These are phyloP conservation scores for Galagoides demidoff DNA, from an alignment of 2,797 vertebrate species.

Conservation along the genomic window DNA sequence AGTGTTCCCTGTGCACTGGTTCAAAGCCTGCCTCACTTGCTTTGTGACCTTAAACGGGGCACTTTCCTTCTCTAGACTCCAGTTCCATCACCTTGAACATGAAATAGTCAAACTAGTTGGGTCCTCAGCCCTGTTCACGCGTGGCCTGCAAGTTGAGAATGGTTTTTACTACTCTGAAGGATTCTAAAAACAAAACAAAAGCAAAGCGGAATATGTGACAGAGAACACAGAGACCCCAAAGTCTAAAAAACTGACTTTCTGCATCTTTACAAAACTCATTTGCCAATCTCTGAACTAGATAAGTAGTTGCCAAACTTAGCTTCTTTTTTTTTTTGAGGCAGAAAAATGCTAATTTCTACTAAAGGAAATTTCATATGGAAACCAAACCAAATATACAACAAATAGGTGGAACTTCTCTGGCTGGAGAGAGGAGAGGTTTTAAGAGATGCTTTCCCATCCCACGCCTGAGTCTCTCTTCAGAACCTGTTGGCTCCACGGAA, in stretches of 20 bases:
- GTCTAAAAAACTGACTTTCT: constrained; percentile 13
- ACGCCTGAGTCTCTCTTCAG: background rate
- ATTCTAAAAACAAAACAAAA: background rate
- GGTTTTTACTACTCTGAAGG: background rate
- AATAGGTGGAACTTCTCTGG: background rate
- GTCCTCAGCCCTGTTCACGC: background rate
- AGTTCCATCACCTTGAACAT: background rate
- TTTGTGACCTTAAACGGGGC: background rate
- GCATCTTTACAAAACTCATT: background rate
- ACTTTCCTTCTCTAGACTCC: background rate
- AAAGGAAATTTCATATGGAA: background rate
- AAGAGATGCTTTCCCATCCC: background rate
- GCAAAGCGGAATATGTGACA: background rate
- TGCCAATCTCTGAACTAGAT: background rate
- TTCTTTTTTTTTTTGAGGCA: background rate
- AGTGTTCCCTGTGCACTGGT: background rate
- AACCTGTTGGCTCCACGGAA: background rate
- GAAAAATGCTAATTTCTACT: constrained; percentile 10
- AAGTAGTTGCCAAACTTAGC: background rate
- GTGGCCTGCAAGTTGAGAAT: background rate
- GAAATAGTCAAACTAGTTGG: background rate
- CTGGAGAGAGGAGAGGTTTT: background rate
- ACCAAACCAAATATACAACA: background rate
- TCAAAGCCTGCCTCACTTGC: background rate
- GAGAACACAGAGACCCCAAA: background rate